Percentiles rank a stretch among this genome's conserved stretches.
These are phyloP conservation scores for Acrobeloides nanus DNA, from an alignment of 2,888 invertebrate species.

Conservation along the genomic window DNA sequence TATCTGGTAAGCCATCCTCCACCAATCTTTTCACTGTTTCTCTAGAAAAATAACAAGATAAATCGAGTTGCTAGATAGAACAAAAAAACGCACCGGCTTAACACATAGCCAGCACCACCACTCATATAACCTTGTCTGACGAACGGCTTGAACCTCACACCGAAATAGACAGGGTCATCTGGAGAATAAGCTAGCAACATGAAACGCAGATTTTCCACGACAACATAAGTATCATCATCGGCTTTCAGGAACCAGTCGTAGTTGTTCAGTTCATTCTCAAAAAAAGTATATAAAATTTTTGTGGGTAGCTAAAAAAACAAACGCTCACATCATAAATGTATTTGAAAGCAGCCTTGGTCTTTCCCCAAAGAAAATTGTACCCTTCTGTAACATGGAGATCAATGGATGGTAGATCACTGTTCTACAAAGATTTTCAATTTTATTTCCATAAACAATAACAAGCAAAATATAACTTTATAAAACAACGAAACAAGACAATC, in stretches of 20 bases:
- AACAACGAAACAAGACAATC: background rate
- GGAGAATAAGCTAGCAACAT: conserved; percentile 47
- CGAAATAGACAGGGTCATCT: conserved; percentile 63
- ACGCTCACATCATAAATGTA: conserved; percentile 21
- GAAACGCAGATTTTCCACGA: conserved; percentile 29
- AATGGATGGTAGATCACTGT: conserved; percentile 13
- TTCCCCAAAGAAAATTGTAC: conserved; percentile 82
- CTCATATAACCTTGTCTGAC: conserved; percentile 64
- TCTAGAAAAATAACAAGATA: too few species aligned
- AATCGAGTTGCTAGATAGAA: too few species aligned
- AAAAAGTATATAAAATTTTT: too few species aligned
- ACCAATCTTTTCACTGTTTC: conserved; percentile 49
- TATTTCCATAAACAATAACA: too few species aligned
- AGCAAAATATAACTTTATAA: too few species aligned
- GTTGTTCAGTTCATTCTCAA: conserved; percentile 17
- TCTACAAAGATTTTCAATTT: too few species aligned
- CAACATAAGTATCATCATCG: conserved; percentile 26
- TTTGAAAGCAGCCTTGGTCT: conserved; percentile 75
- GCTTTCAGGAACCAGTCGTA: conserved; percentile 29
- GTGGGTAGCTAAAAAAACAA: too few species aligned
- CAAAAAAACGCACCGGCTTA: too few species aligned
- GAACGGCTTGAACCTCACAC: conserved; percentile 73
- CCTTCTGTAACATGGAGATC: conserved; percentile 71
- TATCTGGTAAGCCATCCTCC: conserved; percentile 60
- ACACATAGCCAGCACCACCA: conserved; percentile 26